phyloP scores from a whole-genome alignment of 2,113 vertebrate species.

The Pycnonotus jocosus region DNA sequence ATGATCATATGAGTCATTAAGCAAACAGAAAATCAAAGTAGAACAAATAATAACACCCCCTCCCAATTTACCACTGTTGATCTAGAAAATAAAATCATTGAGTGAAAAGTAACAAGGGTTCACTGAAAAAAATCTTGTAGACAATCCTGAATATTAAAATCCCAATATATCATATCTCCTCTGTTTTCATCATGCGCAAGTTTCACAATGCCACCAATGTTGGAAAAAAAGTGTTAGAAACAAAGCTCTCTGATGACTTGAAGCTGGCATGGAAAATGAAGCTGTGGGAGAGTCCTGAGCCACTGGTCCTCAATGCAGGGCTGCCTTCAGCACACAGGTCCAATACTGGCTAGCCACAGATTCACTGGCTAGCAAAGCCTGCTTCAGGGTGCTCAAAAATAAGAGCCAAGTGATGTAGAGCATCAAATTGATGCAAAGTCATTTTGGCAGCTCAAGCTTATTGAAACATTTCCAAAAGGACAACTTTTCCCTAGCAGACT shows the following conservation, averaged over 20 bases:
- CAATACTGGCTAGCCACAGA: not conserved
- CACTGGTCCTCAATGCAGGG: not conserved
- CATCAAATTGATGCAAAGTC: not conserved
- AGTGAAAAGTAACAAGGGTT: not conserved
- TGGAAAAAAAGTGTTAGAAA: not conserved
- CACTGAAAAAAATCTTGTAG: not conserved
- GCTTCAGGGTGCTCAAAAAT: not conserved
- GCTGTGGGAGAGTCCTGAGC: not conserved
- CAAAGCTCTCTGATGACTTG: not conserved
- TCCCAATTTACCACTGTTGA: not conserved
- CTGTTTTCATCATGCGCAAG: not conserved
- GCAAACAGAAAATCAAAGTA: not conserved
- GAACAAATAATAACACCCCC: not conserved
- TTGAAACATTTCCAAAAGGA: constrained; percentile 7
- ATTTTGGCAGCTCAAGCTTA: not conserved
- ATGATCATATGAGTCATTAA: not conserved
- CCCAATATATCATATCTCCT: not conserved
- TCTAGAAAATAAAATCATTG: not conserved
- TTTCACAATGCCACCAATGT: not conserved
- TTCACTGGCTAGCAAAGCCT: not conserved
- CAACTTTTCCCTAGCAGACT: not conserved
- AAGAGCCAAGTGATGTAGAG: not conserved
- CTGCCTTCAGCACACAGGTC: not conserved
- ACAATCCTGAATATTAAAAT: not conserved
- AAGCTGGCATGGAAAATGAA: not conserved